Percentiles rank a stretch among this genome's conserved stretches.
These are phyloP conservation scores for Incurvaria masculella DNA, from an alignment of 2,888 invertebrate genomes.

Conservation along the genomic window DNA sequence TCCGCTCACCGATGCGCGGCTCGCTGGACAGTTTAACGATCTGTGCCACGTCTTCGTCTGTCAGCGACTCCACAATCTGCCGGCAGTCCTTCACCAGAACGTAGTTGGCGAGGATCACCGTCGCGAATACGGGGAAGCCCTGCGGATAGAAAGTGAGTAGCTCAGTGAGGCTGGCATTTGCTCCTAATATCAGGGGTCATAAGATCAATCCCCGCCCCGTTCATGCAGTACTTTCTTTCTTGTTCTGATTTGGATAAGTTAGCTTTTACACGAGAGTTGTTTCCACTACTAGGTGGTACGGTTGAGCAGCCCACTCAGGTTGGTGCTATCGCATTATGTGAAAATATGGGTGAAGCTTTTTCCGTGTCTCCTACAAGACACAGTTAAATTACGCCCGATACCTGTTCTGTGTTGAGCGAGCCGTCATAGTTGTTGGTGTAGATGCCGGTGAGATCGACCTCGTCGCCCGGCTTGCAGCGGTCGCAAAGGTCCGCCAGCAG, in stretches of 20 bases:
- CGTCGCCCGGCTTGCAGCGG: conserved; percentile 97
- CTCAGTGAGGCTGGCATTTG: no score
- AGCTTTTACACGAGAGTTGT: no score
- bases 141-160: no score
- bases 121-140: conserved; percentile 98
- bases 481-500: conserved; percentile 94
- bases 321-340: conserved; percentile 4
- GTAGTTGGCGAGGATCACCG: conserved; percentile 95
- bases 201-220: no score
- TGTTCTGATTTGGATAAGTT: no score
- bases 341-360: conserved; percentile 1
- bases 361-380: background rate
- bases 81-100: conserved; percentile 93
- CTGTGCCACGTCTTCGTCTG: conserved; percentile 92
- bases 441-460: conserved; percentile 91
- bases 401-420: conserved; percentile 88
- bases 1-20: conserved; percentile 82
- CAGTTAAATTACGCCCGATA: conserved; percentile 23
- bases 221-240: no score
- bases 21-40: conserved; percentile 87
- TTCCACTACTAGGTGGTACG: background rate
- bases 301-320: conserved; percentile 1
- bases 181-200: no score
- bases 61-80: conserved; percentile 86
- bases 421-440: conserved; percentile 99